A percentile compares a stretch with the other conserved stretches of the same genome.
These are phyloP conservation scores for Lepus americanus DNA, from an alignment of 2,113 vertebrate genomes.

Conservation along the genomic window DNA sequence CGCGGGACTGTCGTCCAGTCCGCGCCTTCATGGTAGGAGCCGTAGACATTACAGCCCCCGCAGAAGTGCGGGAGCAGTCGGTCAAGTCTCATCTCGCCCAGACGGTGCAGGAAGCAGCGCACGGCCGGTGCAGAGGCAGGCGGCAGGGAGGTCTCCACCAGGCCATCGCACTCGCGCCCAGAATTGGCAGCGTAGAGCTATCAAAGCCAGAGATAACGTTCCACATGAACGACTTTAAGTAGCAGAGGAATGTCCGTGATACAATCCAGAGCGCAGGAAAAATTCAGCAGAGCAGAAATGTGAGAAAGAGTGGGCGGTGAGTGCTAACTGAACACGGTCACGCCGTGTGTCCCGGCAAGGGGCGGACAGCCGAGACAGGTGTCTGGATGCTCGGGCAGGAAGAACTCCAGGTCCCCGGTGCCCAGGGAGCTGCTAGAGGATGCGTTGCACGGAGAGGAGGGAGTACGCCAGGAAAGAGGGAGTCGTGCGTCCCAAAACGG, in stretches of 20 bases:
- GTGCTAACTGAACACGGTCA: background rate
- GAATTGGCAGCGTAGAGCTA: constrained; percentile 42
- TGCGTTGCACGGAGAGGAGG: background rate
- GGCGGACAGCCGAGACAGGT: background rate
- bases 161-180: background rate
- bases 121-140: background rate
- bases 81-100: background rate
- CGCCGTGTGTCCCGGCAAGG: background rate
- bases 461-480: background rate
- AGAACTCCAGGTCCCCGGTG: background rate
- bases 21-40: background rate
- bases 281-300: background rate
- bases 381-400: background rate
- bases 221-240: constrained; percentile 46
- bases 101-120: background rate
- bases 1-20: background rate
- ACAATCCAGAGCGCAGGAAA: background rate
- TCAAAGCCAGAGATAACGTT: constrained; percentile 59
- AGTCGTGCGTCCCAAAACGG: background rate
- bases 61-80: background rate
- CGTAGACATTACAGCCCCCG: background rate
- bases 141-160: background rate
- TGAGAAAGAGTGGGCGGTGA: background rate
- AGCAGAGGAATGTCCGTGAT: constrained; percentile 40
- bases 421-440: background rate